phyloP scores from a whole-genome alignment of 2,797 vertebrate genomes.

The Paguma larvata region DNA sequence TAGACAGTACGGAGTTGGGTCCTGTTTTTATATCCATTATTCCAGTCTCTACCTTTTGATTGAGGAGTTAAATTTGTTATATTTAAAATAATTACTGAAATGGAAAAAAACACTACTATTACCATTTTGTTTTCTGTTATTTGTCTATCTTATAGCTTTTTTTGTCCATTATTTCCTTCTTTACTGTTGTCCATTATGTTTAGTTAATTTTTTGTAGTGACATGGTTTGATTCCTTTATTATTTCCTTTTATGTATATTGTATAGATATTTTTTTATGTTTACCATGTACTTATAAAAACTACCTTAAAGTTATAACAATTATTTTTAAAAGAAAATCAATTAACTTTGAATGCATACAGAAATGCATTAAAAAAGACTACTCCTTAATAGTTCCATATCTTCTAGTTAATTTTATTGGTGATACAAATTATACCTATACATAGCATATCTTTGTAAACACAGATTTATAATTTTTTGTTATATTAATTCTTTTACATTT shows the following conservation, averaged over 20 bases:
- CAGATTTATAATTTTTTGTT: background rate
- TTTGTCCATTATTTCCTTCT: background rate
- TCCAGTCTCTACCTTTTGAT: background rate
- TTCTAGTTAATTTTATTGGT: background rate
- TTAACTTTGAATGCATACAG: background rate
- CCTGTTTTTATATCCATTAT: background rate
- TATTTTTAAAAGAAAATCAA: background rate
- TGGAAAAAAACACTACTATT: background rate
- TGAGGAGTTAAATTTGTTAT: background rate
- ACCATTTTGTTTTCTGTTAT: background rate
- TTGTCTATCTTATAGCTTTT: background rate
- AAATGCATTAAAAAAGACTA: background rate
- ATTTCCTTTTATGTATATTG: background rate
- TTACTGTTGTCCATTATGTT: background rate
- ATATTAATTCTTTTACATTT: background rate
- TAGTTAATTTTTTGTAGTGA: background rate
- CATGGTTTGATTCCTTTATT: background rate
- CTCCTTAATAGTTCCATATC: background rate
- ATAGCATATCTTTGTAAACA: background rate
- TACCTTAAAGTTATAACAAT: background rate
- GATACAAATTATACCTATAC: background rate
- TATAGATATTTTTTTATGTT: background rate
- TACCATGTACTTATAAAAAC: background rate
- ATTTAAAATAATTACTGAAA: background rate
- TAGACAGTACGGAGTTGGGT: no score